Conservation (phyloP, 2,888 invertebrate genomes). For the Phorcus lineatus region DNA sequence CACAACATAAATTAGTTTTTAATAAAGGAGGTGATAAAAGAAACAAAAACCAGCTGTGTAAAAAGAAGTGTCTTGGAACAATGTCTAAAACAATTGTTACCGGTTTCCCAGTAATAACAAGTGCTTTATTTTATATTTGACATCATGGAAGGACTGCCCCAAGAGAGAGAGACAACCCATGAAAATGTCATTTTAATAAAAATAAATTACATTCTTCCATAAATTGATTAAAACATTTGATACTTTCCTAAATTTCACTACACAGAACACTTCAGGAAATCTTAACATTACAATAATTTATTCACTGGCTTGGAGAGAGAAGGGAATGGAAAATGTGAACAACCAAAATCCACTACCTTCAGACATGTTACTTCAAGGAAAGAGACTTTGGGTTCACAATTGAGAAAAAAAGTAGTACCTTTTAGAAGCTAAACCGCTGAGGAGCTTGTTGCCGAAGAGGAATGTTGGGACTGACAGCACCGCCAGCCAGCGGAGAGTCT, state of each 20-base stretch:
- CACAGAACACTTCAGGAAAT: too few relatives aligned
- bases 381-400: not conserved
- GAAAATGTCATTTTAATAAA: constrained; percentile 3
- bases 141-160: constrained; percentile 30
- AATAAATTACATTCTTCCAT: too few relatives aligned
- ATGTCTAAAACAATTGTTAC: not conserved
- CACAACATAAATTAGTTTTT: not conserved
- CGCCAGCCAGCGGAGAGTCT: constrained; percentile 91
- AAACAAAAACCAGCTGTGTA: not conserved
- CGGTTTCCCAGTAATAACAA: not conserved
- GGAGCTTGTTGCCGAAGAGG: constrained; percentile 92
- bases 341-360: too few relatives aligned
- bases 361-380: too few relatives aligned
- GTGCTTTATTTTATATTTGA: not conserved
- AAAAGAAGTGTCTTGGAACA: not conserved
- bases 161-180: constrained; percentile 19
- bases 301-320: too few relatives aligned
- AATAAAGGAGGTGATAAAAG: not conserved
- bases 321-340: too few relatives aligned
- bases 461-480: constrained; percentile 92
- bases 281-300: too few relatives aligned
- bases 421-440: constrained; percentile 85
- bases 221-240: too few relatives aligned
- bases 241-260: too few relatives aligned
- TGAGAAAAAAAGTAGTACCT: constrained; percentile 47